Base-by-base conservation (phyloP, 1,140 invertebrate species). In the Gryon sp. region DNA sequence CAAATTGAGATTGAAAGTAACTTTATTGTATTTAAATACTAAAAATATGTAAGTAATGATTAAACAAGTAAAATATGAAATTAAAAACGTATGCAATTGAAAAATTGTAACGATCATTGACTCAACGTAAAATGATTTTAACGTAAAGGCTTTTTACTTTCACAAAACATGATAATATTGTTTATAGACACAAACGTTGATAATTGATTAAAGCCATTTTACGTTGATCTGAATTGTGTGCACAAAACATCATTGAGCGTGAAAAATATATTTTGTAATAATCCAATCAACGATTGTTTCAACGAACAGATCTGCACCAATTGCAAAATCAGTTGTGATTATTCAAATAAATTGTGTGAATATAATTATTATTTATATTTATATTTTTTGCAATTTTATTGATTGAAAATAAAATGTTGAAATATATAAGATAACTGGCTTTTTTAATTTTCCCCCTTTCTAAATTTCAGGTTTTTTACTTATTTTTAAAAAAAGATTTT, bases 271-370 rank as follows among this genome's bases (percentile, higher is more conserved):
- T 32, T 57, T 50, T 32, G 45, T 28, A 45, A 46, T 7, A 40
- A 59, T 22, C 34, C 15, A 46, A 28, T 62, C 32, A 20, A 34
- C 46, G 7, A 11, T 30, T 40, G 9, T 26, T 24, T 34, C 15
- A 50, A 28, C 11, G 43, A 22, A 32, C 40, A 73, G 69, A 57
- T 73, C 69, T 73, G 57, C 63, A 63, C 57, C 63, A 73, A 63
- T 55, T 62, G 53, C 30, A 36, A 52, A 60, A 63, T 12, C 11
- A 4, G 22, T 9, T 34, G n/a, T n/a, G n/a, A n/a, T n/a, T n/a
- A n/a, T n/a, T n/a, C n/a, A n/a, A n/a, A n/a, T n/a, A n/a, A n/a
- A n/a, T 32, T 34, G 32, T 12, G 9, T 11, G 2, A 12, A n/a
- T n/a, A n/a, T n/a, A n/a, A n/a, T n/a, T n/a, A n/a, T n/a, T 34